Evolutionary conservation across 2,113 vertebrate genomes (phyloP).

Genomic region (Tautogolabrus adspersus): DNA sequence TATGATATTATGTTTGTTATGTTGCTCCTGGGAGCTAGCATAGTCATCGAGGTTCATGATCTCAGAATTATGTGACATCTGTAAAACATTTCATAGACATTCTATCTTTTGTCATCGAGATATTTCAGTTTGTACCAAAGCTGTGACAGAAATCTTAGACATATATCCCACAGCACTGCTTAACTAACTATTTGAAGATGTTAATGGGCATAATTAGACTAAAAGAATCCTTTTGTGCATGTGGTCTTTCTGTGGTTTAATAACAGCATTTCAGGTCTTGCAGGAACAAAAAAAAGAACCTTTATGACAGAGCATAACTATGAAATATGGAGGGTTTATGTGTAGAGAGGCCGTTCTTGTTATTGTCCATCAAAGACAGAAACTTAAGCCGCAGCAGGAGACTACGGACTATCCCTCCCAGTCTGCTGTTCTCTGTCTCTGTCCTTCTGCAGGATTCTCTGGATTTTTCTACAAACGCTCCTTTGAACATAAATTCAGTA

Average conservation of each 20-base stretch:
- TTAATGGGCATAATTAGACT: background rate
- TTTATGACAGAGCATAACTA: conserved; percentile 34
- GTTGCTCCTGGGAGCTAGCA: too few species aligned
- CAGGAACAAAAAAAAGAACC: conserved; percentile 10
- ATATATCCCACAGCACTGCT: too few species aligned
- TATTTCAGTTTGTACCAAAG: background rate
- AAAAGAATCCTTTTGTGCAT: conserved; percentile 2
- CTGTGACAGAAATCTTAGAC: background rate
- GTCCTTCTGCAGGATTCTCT: conserved; percentile 29
- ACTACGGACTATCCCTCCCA: conserved; percentile 17
- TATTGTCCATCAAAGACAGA: conserved; percentile 62
- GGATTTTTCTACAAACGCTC: conserved; percentile 16
- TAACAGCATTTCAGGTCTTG: conserved; percentile 31
- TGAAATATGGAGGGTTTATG: conserved; percentile 37
- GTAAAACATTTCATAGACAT: background rate
- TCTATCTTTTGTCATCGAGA: background rate
- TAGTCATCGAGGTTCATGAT: too few species aligned
- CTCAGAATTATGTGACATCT: too few species aligned
- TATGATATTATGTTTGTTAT: too few species aligned
- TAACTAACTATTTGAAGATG: background rate
- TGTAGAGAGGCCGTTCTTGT: conserved; percentile 20
- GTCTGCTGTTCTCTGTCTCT: conserved; percentile 53
- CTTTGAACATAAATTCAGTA: conserved; percentile 54
- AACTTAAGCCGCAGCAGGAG: conserved; percentile 56
- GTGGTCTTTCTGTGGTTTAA: conserved; percentile 36